Base-by-base conservation (phyloP, 1,140 invertebrate species). In the Zaprionus capensis region DNA sequence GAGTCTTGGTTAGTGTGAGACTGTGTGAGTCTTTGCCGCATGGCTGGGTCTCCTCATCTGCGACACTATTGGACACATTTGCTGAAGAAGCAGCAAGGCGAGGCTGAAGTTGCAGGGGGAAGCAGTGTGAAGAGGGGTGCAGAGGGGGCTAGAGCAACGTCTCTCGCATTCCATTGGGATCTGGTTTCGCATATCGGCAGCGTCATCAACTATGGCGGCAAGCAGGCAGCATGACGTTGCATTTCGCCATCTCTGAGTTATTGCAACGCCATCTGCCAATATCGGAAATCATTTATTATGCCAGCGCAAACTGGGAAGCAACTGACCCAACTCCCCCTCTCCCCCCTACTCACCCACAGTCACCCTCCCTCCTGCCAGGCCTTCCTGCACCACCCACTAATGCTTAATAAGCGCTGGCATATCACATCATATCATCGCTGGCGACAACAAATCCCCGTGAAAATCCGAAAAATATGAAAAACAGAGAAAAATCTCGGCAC, bases 231-330 rank as follows among this genome's bases (percentile, higher is more conserved):
- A 71, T 62, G 69, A 71, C 59, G 53, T 36, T 70, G 58, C 67
- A 70, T 22, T 46, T 55, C 56, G 31, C 63, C 51, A 49, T 12
- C 24, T 57, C 31, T 34, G 44, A 71, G 59, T 63, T 63, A 71
- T 64, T 71, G 61, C 61, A 63, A 7, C 62, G 68, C 28, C 58
- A 63, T 41, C 24, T 63, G 61, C 59, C 44, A 61, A 57, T 71
- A 71, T 57, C 17, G 58, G 17, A 26, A 31, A 57, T 71, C 63
- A 46, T 64, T 64, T 69, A 69, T 69, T 59, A 64, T 71, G 63
- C 49, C 62, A 56, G 51, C 46, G 34, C 41, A 14, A 46, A 17
- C 41, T 34, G 31, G 5, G 15, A 46, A 46, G 41, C 15, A n/a
- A 46, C 31, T 34, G 31, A 34, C 31, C 31, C 31, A 9, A 24